Percentiles rank a stretch among this genome's conserved stretches.
phyloP scores from a whole-genome alignment of 2,113 vertebrate species.

The Drymodes brunneopygia region DNA sequence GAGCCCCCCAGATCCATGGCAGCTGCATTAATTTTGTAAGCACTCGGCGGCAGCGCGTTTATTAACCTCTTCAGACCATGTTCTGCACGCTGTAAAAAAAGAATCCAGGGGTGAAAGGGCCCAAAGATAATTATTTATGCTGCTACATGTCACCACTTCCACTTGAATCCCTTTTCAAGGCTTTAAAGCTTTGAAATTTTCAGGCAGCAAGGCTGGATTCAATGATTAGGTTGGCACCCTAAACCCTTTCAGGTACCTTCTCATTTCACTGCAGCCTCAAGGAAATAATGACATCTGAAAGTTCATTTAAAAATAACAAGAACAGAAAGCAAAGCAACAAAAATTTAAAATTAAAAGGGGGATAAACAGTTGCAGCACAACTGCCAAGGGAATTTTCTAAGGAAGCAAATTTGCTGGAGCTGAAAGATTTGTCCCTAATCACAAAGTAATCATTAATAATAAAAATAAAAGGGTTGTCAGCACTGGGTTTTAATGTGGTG shows the following conservation, averaged over 20 bases:
- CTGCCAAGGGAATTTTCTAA: background rate
- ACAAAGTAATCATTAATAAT: rapidly evolving
- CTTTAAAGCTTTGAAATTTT: conserved; percentile 56
- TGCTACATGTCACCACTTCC: conserved; percentile 39
- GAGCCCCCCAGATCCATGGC: conserved; percentile 23
- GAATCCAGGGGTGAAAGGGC: conserved; percentile 53
- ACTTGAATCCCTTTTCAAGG: conserved; percentile 45
- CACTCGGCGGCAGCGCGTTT: background rate
- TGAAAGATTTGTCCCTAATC: background rate
- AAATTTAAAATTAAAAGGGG: background rate
- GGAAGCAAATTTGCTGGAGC: background rate
- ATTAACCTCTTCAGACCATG: conserved; percentile 50
- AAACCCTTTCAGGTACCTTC: conserved; percentile 3
- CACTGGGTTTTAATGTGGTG: background rate
- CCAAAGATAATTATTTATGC: conserved; percentile 67
- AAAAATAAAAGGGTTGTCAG: background rate
- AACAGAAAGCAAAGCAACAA: background rate
- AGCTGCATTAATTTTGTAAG: conserved; percentile 25
- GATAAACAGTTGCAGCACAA: background rate
- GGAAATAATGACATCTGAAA: background rate
- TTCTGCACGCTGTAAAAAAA: background rate
- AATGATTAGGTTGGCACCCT: background rate
- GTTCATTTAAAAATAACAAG: background rate
- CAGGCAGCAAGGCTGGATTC: background rate
- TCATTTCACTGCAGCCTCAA: background rate